Percentiles rank a stretch among this genome's conserved stretches.
These are phyloP conservation scores for Danio rerio DNA, from an alignment of 2,113 vertebrate genomes.

Conservation along the genomic window GRCz12tu NC_133177.1:31942501-31943000, in stretches of 20 bases:
- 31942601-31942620: neutral
- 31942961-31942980: too few species aligned
- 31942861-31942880: too few species aligned
- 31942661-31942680: neutral
- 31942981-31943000: too few species aligned
- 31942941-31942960: too few species aligned
- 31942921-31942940: too few species aligned
- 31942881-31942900: too few species aligned
- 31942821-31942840: too few species aligned
- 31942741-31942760: neutral
- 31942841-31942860: too few species aligned
- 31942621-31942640: neutral
- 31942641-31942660: neutral
- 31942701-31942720: neutral
- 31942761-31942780: too few species aligned
- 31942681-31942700: neutral
- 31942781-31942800: too few species aligned
- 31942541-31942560: neutral
- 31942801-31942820: too few species aligned
- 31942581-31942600: neutral
- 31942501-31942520: constrained; percentile 20
- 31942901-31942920: too few species aligned
- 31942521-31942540: neutral
- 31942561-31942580: neutral
- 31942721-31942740: neutral